phyloP scores from a whole-genome alignment of 2,888 invertebrate genomes.

The Gymnosoma rotundatum region DNA sequence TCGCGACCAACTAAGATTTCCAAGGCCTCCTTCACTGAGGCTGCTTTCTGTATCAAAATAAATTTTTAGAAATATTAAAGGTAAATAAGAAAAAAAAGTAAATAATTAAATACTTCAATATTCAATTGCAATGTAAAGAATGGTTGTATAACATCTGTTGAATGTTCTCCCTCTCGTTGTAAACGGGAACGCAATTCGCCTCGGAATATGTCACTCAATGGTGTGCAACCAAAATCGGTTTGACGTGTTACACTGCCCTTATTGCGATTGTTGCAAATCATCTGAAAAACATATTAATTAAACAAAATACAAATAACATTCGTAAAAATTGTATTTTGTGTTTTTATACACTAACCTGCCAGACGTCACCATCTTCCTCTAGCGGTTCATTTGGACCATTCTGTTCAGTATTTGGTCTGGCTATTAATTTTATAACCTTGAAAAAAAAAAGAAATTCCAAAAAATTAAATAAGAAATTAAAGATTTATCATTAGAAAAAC shows the following conservation, averaged over 20 bases:
- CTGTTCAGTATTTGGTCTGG: slow-evolving; percentile 83
- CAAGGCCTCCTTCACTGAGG: slow-evolving; percentile 92
- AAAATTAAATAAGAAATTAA: background rate
- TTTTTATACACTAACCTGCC: slow-evolving; percentile 78
- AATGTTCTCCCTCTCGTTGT: slow-evolving; percentile 85
- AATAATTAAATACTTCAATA: slow-evolving; percentile 88
- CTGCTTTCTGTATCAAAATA: slow-evolving; percentile 87
- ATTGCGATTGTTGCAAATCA: slow-evolving; percentile 89
- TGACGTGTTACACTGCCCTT: slow-evolving; percentile 94
- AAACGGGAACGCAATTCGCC: slow-evolving; percentile 94
- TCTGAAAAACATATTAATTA: slow-evolving; percentile 72
- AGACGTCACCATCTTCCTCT: slow-evolving; percentile 82
- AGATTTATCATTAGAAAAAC: background rate
- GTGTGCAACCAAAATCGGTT: slow-evolving; percentile 91
- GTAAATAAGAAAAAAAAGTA: background rate
- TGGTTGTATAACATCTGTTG: slow-evolving; percentile 96
- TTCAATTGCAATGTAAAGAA: slow-evolving; percentile 97
- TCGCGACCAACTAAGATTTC: slow-evolving; percentile 93
- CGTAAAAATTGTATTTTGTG: background rate
- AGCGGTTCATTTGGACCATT: slow-evolving; percentile 81
- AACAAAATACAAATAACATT: background rate
- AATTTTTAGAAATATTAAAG: background rate
- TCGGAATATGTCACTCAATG: slow-evolving; percentile 95
- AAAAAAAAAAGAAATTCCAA: background rate
- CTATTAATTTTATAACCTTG: slow-evolving; percentile 85